Evolutionary conservation across 2,888 invertebrate genomes (phyloP).

Genomic region (Hemaris fuciformis): DNA sequence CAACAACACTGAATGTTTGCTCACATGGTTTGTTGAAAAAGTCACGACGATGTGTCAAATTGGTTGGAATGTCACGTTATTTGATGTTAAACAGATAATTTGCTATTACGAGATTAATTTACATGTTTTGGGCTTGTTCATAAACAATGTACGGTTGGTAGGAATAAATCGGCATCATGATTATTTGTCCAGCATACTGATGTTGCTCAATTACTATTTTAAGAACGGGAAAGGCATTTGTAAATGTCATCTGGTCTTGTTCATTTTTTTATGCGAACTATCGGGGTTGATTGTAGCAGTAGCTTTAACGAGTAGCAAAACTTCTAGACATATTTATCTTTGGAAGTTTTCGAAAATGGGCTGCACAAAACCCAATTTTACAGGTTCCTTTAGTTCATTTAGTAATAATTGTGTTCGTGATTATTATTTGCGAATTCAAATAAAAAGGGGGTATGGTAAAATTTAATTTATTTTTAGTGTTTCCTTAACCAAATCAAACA

Average conservation of each 20-base stretch:
- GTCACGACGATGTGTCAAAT: conserved; percentile 61
- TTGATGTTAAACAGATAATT: conserved; percentile 39
- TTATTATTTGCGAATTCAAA: too few species aligned
- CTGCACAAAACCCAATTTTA: too few species aligned
- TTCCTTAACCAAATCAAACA: too few species aligned
- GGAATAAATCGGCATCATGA: conserved; percentile 23
- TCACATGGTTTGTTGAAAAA: conserved; percentile 57
- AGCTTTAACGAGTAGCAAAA: too few species aligned
- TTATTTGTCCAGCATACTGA: conserved; percentile 21
- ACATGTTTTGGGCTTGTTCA: conserved; percentile 31
- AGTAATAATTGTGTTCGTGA: too few species aligned
- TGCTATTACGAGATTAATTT: conserved; percentile 41
- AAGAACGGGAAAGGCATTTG: background rate
- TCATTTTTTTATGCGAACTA: background rate
- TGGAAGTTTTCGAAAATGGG: too few species aligned
- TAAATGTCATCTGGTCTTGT: background rate
- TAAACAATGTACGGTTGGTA: conserved; percentile 8
- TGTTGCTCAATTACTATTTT: background rate
- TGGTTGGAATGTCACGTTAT: conserved; percentile 54
- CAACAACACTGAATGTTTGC: conserved; percentile 56
- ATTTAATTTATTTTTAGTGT: too few species aligned
- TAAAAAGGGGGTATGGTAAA: too few species aligned
- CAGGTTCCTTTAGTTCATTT: too few species aligned
- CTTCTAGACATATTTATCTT: too few species aligned
- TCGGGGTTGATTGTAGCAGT: too few species aligned